Conservation (phyloP, 2,113 vertebrate species). For the Bambusicola thoracicus region DNA sequence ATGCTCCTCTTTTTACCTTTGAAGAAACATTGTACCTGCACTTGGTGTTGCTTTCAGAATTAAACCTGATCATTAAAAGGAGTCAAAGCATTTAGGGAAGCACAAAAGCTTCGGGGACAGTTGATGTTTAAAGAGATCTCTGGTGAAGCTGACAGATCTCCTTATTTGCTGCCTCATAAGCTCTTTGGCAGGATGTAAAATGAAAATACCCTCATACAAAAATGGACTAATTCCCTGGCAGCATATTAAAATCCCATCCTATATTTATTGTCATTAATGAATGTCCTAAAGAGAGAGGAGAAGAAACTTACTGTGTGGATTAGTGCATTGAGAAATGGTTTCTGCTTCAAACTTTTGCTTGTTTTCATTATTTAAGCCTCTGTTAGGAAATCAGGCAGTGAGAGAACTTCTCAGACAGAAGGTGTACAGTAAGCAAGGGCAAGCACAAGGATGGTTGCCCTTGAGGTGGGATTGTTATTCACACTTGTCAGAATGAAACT, state of each 20-base stretch:
- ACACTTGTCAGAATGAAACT: neutral
- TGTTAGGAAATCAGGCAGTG: accelerated
- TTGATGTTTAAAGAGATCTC: neutral
- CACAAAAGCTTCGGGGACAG: neutral
- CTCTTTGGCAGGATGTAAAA: neutral
- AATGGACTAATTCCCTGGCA: neutral
- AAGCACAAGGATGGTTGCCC: neutral
- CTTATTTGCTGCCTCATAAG: neutral
- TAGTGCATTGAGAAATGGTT: neutral
- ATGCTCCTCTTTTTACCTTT: neutral
- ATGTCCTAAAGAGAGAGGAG: neutral
- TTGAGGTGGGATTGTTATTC: neutral
- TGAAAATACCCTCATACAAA: neutral
- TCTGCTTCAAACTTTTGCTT: neutral
- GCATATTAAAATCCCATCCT: neutral
- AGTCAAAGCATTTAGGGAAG: neutral
- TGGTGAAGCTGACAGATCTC: neutral
- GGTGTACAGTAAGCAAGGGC: neutral
- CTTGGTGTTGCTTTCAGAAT: neutral
- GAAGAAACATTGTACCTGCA: neutral
- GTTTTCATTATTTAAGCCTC: neutral
- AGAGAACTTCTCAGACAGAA: neutral
- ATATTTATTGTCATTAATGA: neutral
- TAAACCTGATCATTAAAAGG: neutral
- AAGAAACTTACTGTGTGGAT: neutral